Conservation (phyloP, 2,888 invertebrate genomes). For the Scaptomyza caliginosa region DNA sequence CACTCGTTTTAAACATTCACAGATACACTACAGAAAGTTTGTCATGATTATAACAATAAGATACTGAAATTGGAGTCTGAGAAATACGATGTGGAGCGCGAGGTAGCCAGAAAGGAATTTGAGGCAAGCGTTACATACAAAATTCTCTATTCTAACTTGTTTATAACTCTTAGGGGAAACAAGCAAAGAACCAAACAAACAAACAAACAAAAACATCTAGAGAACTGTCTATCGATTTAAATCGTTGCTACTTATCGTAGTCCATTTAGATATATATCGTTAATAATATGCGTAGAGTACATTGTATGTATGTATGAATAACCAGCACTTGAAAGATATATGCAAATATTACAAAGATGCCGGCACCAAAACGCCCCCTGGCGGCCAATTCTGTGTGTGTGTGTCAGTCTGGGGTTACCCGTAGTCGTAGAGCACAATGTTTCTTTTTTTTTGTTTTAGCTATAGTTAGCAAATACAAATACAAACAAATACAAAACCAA, state of each 20-base stretch:
- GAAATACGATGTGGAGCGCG: conserved; percentile 99
- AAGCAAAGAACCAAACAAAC: too few relatives aligned
- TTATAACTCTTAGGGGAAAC: conserved; percentile 1
- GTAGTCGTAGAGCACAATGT: conserved; percentile 22
- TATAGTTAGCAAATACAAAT: conserved; percentile 13
- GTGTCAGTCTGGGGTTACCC: conserved; percentile 37
- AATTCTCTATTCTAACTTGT: conserved; percentile 17
- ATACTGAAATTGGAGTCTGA: conserved; percentile 85
- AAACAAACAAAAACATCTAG: conserved; percentile 6
- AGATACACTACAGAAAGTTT: conserved; percentile 82
- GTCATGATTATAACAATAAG: conserved; percentile 82
- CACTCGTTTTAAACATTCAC: conserved; percentile 60
- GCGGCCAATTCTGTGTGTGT: conserved; percentile 39
- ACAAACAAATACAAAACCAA: too few relatives aligned
- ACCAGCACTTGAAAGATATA: conserved; percentile 63
- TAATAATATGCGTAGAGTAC: conserved; percentile 30
- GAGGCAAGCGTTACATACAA: conserved; percentile 89
- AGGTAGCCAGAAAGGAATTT: conserved; percentile 97
- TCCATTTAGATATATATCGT: conserved; percentile 31
- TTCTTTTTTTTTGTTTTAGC: too few relatives aligned
- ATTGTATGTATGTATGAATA: not conserved
- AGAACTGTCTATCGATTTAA: conserved; percentile 34
- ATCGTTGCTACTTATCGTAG: conserved; percentile 35
- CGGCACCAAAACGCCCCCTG: conserved; percentile 47
- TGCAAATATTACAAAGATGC: conserved; percentile 63